Conservation (phyloP, 2,113 vertebrate genomes). For the Bubo bubo region DNA sequence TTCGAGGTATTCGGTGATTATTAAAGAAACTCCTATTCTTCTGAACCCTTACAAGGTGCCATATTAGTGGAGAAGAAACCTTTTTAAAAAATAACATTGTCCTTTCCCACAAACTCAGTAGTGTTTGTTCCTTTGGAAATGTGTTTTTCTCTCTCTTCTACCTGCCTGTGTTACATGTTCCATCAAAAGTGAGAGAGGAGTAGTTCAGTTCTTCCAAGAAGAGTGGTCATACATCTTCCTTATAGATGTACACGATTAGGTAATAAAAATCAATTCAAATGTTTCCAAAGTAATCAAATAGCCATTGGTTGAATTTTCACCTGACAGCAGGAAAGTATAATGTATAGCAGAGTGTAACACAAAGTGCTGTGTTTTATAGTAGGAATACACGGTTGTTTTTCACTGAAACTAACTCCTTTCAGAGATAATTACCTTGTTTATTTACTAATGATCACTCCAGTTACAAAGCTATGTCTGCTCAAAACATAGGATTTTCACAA, state of each 20-base stretch:
- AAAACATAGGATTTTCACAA: background rate
- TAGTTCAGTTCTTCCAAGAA: background rate
- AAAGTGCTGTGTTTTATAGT: background rate
- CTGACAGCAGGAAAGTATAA: constrained; percentile 33
- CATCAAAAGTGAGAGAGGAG: background rate
- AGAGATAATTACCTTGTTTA: constrained; percentile 38
- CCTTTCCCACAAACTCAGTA: background rate
- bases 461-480: background rate
- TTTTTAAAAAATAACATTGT: background rate
- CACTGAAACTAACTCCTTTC: background rate
- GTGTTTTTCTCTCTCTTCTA: background rate
- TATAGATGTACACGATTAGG: background rate
- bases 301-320: constrained; percentile 24
- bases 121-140: background rate
- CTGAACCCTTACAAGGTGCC: background rate
- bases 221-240: constrained; percentile 7
- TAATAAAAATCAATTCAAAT: constrained; percentile 53
- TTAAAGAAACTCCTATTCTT: background rate
- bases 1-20: background rate
- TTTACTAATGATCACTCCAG: constrained; percentile 24
- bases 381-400: background rate
- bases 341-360: background rate
- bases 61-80: background rate
- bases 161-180: background rate
- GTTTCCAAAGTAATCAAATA: constrained; percentile 53